Base-by-base conservation (phyloP, 2,797 vertebrate genomes). In the Champsocephalus esox region DNA sequence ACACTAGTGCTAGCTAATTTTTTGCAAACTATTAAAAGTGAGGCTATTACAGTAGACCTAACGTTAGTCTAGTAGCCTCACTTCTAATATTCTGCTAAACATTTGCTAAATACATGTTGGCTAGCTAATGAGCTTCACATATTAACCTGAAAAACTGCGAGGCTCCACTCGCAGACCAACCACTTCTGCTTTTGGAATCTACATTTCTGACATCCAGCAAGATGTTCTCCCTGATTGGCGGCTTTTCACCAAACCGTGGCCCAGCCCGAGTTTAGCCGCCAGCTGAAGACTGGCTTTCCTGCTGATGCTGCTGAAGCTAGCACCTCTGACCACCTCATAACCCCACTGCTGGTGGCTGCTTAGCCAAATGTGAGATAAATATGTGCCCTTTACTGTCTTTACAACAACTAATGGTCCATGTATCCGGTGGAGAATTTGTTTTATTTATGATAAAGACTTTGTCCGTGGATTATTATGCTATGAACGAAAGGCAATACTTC, bases 111-210 rank as follows among this genome's bases (percentile, higher is more conserved):
- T 21, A 21, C 21, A 21, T 21, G 21, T 21, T 21, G 21, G 21
- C 21, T 21, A 21, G 21, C 21, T 21, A 21, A 21, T 21, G 21
- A 21, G 21, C 21, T 21, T 21, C 21, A 21, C 21, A 21, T 21
- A 21, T 21, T 2, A 21, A 21, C 21, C 21, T 21, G 21, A 21
- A 21, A 21, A 21, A 21, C 21, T 21, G 21, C 21, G 21, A 21
- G 21, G 21, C 21, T 21, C 21, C 21, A 21, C 21, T 21, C 21
- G 21, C 63, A 59, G 59, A 16, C 45, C 60, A 24, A 17, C 64
- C 55, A 32, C 72, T 88, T 89, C 84, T 90, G 85, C 79, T 91
- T 90, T 83, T 69, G 57, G 66, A 75, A 62, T 66, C 66, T 74
- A 34, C 7, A 11, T 87, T 84, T 83, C 66, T 70, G 66, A 55